Conservation (phyloP, 2,888 invertebrate genomes). For the Sycophila texana region DNA sequence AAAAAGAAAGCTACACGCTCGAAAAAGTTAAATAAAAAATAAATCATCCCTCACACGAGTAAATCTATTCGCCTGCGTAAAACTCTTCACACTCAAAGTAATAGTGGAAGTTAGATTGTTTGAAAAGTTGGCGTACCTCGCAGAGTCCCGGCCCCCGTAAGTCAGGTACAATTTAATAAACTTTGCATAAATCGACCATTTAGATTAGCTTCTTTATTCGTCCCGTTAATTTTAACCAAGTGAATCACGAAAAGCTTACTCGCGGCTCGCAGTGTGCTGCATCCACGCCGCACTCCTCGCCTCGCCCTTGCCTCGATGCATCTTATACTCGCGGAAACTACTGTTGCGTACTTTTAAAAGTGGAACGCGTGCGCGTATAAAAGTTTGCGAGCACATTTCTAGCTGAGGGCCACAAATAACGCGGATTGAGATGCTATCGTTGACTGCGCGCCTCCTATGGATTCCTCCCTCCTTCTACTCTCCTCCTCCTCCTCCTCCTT, state of each 20-base stretch:
- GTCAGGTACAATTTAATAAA: conserved; percentile 10
- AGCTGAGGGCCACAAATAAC: conserved; percentile 27
- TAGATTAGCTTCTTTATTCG: conserved; percentile 22
- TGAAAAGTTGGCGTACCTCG: not conserved
- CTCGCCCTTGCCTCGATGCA: too few relatives aligned
- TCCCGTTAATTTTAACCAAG: not conserved
- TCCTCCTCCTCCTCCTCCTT: not conserved
- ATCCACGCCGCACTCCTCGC: not conserved
- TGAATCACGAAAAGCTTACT: conserved; percentile 6
- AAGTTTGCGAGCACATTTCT: conserved; percentile 19
- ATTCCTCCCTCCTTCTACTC: too few relatives aligned
- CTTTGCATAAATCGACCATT: conserved; percentile 20
- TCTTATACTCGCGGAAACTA: not conserved
- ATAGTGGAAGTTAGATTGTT: not conserved
- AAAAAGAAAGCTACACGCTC: too few relatives aligned
- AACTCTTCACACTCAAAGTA: too few relatives aligned
- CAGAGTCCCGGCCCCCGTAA: not conserved
- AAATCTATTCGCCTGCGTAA: too few relatives aligned
- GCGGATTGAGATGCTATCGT: conserved; percentile 34
- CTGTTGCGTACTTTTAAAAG: conserved; percentile 31
- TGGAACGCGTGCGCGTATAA: conserved; percentile 31
- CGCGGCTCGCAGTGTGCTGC: not conserved
- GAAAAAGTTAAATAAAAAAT: too few relatives aligned
- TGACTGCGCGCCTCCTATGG: not conserved
- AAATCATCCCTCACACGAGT: too few relatives aligned